phyloP scores from a whole-genome alignment of 2,797 vertebrate genomes.

The Syngnathus rostellatus region DNA sequence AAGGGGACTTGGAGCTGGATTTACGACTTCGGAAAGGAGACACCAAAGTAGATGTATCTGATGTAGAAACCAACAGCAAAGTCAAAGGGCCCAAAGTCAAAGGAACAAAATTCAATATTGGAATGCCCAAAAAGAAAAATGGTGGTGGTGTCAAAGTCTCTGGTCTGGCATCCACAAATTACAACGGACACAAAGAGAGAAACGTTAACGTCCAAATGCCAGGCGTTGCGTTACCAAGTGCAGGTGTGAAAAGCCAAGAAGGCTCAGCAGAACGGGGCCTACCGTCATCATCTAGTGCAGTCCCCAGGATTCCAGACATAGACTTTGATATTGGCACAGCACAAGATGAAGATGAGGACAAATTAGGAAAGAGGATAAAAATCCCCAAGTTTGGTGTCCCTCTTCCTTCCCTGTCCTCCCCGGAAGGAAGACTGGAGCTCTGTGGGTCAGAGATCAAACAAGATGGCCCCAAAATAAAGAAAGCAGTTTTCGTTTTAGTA shows the following conservation, averaged over 20 bases:
- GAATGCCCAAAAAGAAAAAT: conserved; percentile 62
- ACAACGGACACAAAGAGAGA: conserved; percentile 32
- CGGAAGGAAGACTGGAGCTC: conserved; percentile 46
- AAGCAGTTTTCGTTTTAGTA: conserved; percentile 66
- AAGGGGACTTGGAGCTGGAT: conserved; percentile 54
- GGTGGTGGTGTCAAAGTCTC: conserved; percentile 43
- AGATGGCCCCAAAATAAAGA: conserved; percentile 68
- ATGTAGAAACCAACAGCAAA: conserved; percentile 46
- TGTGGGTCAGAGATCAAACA: conserved; percentile 53
- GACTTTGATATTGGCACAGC: conserved; percentile 64
- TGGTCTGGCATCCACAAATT: conserved; percentile 26
- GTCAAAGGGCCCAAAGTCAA: conserved; percentile 60
- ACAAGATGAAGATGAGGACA: conserved; percentile 27
- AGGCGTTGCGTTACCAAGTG: conserved; percentile 25
- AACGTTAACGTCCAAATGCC: conserved; percentile 12
- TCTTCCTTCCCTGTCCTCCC: conserved; percentile 57
- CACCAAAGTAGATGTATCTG: conserved; percentile 46
- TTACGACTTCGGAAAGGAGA: conserved; percentile 46
- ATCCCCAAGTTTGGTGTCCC: conserved; percentile 72
- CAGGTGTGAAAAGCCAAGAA: conserved; percentile 24
- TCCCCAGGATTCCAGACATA: conserved; percentile 61
- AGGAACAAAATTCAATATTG: conserved; percentile 66
- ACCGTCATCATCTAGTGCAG: conserved; percentile 37
- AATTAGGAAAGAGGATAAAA: conserved; percentile 65
- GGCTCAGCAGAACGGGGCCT: conserved; percentile 13